Evolutionary conservation across 2,797 vertebrate genomes (phyloP), one percentile per base, ranked within the genome.

Genomic region (Antennarius maculatus): DNA sequence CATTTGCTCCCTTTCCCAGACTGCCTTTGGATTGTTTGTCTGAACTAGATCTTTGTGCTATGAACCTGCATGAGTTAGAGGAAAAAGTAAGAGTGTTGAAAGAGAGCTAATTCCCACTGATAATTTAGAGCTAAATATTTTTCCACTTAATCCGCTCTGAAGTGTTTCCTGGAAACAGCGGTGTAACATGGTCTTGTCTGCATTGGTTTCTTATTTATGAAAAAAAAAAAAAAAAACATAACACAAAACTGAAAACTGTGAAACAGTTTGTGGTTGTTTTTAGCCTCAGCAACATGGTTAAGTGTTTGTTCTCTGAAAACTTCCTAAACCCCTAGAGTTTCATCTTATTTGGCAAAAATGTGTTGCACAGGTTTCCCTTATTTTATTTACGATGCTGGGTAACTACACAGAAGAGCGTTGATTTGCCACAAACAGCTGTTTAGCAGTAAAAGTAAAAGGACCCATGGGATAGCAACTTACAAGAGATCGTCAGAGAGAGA

Each of bases 401-500:
- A 57, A 23, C 28, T 17, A 2, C 46, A 27, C 39, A 45, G 28
- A 5, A 17, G 11, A 54, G 52, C 37, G 15, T 46, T 63, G 53
- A 60, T 29, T 62, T 42, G 63, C 59, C 57, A 56, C 52, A 79
- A 76, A 70, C 57, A 62, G 65, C 53, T 63, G 59, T 69, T 77
- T 17, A 52, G 50, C 49, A 69, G 76, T 31, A 54, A 67, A 53
- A 66, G 48, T 62, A 76, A 81, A 74, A 83, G 31, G 52, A 47
- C 52, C 80, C 28, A 2, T 1, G 49, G 71, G 76, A 76, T 66
- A 37, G 42, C 42, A 70, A 81, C 74, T 80, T 76, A 74, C 51
- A 71, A 62, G 65, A 74, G 80, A 63, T 76, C 63, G 68, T 66
- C 74, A 27, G 51, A 54, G 66, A 71, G 43, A 64, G 77, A 83